Conservation (phyloP, 2,888 invertebrate species). For the Acleris holmiana region DNA sequence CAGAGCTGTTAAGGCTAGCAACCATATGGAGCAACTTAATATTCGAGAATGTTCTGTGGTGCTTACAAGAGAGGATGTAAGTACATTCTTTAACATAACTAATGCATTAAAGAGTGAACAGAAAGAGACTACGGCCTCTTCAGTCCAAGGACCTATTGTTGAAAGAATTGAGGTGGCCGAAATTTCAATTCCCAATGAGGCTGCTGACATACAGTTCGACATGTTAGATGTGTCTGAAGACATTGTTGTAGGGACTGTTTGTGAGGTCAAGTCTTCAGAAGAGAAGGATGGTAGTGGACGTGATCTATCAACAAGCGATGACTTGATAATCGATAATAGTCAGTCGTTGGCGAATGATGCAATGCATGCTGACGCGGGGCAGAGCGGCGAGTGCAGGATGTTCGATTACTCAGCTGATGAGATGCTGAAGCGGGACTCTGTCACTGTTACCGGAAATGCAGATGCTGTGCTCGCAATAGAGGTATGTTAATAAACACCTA, state of each 20-base stretch:
- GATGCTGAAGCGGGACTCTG: conserved; percentile 62
- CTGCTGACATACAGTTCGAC: conserved; percentile 66
- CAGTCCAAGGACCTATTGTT: neutral
- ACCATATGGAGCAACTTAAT: conserved; percentile 39
- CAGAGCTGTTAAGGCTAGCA: conserved; percentile 41
- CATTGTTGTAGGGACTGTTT: conserved; percentile 70
- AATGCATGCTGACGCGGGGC: conserved; percentile 40
- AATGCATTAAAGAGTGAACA: conserved; percentile 12
- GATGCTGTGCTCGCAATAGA: conserved; percentile 79
- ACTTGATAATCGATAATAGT: conserved; percentile 74
- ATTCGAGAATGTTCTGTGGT: conserved; percentile 67
- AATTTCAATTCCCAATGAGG: conserved; percentile 49
- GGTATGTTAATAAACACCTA: conserved; percentile 52
- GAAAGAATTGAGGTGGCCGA: conserved; percentile 41
- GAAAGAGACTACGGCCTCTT: neutral
- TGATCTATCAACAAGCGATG: conserved; percentile 57
- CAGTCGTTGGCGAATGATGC: conserved; percentile 62
- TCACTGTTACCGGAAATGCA: conserved; percentile 67
- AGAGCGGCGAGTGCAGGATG: conserved; percentile 62
- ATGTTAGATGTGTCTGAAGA: conserved; percentile 80
- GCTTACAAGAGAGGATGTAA: conserved; percentile 58
- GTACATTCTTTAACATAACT: conserved; percentile 47
- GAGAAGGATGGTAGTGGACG: conserved; percentile 56
- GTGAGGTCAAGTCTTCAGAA: conserved; percentile 59
- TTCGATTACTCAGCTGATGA: conserved; percentile 76